Evolutionary conservation across 2,797 vertebrate species (phyloP).

Genomic region (Cuniculus paca): DNA sequence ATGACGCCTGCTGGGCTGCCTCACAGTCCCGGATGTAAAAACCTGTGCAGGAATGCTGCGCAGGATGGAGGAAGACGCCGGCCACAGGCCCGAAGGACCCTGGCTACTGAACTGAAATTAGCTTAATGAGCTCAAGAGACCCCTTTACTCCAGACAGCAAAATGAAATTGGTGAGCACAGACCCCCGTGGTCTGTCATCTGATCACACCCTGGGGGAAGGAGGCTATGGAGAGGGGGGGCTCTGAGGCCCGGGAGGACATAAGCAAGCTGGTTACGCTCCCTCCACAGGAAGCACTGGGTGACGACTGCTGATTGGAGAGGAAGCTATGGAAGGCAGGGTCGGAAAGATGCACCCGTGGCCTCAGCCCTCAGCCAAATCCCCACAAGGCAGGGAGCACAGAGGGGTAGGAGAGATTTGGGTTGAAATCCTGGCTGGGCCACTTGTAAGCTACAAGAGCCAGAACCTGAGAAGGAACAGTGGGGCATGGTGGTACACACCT

Average conservation of each 20-base stretch:
- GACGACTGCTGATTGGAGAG: neutral
- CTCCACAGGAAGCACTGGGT: neutral
- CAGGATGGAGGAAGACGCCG: neutral
- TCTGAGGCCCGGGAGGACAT: neutral
- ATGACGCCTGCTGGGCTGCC: neutral
- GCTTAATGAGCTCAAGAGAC: constrained; percentile 52
- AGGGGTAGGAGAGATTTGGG: neutral
- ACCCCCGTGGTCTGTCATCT: neutral
- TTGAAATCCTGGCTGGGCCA: neutral
- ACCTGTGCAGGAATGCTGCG: neutral
- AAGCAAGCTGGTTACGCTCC: neutral
- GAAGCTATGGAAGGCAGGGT: accelerated
- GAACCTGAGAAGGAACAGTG: neutral
- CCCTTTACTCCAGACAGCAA: constrained; percentile 66
- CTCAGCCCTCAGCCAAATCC: no score
- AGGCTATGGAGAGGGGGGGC: neutral
- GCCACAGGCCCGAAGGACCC: neutral
- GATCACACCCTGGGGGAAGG: neutral
- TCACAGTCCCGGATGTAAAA: neutral
- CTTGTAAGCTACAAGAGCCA: neutral
- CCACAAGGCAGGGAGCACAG: neutral
- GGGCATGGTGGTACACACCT: no score
- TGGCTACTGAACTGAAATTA: constrained; percentile 57
- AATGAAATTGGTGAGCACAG: constrained; percentile 55
- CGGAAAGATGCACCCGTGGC: neutral